Conservation (phyloP, 2,113 vertebrate genomes). For the Telmatochromis bifrenatus region DNA sequence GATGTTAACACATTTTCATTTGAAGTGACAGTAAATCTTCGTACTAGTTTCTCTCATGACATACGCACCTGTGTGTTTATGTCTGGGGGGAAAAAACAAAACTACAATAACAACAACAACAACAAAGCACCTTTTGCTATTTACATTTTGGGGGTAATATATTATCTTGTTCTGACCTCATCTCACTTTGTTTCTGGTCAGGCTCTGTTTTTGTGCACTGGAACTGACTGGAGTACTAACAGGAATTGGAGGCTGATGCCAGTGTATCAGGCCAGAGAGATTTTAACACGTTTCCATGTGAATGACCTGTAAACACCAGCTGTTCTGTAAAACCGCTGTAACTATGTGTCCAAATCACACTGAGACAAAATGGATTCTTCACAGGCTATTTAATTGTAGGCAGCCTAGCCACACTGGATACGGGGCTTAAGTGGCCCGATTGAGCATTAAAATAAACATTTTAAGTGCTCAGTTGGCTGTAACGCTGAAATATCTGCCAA, state of each 20-base stretch:
- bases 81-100: not conserved
- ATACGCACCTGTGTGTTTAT: not conserved
- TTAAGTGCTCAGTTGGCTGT: constrained; percentile 31
- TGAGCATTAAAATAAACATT: constrained; percentile 39
- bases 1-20: constrained; percentile 43
- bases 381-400: constrained; percentile 26
- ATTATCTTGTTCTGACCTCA: not conserved
- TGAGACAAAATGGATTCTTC: constrained; percentile 48
- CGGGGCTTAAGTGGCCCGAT: constrained; percentile 14
- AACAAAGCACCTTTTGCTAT: not conserved
- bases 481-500: not conserved
- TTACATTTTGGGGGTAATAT: not conserved
- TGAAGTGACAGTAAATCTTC: constrained; percentile 24
- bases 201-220: not conserved
- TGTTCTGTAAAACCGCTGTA: constrained; percentile 40
- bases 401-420: not conserved
- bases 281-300: constrained; percentile 38
- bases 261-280: constrained; percentile 15
- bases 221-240: not conserved
- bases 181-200: not conserved
- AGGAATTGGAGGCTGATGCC: not conserved
- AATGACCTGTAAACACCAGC: constrained; percentile 50
- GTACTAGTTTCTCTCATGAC: not conserved
- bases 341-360: constrained; percentile 24
- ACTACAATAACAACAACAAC: not conserved